Evolutionary conservation across 2,797 vertebrate species (phyloP), one percentile per base, ranked within the genome.

Genomic region (Diplodus puntazzo): DNA sequence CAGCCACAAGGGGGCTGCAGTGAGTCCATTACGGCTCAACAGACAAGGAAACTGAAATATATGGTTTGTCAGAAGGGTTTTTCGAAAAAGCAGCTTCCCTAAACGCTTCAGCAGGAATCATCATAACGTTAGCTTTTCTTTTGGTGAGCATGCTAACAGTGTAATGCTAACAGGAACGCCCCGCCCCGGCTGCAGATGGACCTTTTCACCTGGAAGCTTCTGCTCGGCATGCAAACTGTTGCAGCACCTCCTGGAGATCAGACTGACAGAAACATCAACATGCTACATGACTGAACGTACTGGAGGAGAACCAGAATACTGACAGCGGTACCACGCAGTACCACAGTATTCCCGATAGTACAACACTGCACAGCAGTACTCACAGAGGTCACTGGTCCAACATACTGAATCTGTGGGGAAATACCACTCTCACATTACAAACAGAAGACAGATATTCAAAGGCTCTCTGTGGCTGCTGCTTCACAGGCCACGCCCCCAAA

Each of bases 271-370:
- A 87, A 89, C 80, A 88, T 83, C 83, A 81, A 91, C 89, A 90
- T 92, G 91, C 90, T 93, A 92, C 89, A 87, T 89, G 84, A 92
- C 87, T 80, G 78, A 75, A 83, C 18, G 75, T 57, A 83, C 86
- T 85, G 82, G 49, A 80, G 87, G 77, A 83, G 82, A 79, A 87
- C 58, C 85, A 78, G 79, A 83, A 72, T 64, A 85, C 80, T 75
- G 83, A 84, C 73, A 69, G 80, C 75, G 75, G 85, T 67, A 84
- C 80, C 27, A 6, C 57, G 11, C 12, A 7, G 74, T 30, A 81
- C 80, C 23, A 72, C 63, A 59, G 77, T 53, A 73, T 74, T 76
- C 69, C 79, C 23, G 23, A 48, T 50, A 71, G 80, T 72, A 80
- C 83, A 78, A 81, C 83, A 77, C 87, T 55, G 82, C 80, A 74